These are phyloP conservation scores for Chironex yamaguchii DNA, from an alignment of 30 jellyfish, hydroid and myxozoan genomes.

Conservation along the genomic window DNA sequence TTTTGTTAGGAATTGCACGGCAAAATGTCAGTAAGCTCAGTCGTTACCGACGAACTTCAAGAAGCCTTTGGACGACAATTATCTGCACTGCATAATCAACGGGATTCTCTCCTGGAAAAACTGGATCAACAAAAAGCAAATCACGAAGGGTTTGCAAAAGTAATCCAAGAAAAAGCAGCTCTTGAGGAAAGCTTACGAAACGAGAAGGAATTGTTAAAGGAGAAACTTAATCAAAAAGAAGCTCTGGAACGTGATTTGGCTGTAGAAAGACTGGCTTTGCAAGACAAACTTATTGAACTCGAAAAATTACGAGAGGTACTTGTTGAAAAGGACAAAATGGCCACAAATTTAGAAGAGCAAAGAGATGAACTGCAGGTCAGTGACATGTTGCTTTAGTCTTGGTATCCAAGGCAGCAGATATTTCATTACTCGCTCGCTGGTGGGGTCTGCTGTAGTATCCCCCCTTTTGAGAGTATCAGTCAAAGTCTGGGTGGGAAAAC, in stretches of 20 bases:
- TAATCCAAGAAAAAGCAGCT: constrained; percentile 77
- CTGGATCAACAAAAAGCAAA: constrained; percentile 69
- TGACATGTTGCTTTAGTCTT: not conserved
- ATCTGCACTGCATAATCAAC: constrained; percentile 77
- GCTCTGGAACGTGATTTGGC: constrained; percentile 71
- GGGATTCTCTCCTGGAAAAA: constrained; percentile 77
- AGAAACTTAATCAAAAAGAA: constrained; percentile 76
- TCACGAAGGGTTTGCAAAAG: constrained; percentile 73
- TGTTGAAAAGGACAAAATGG: constrained; percentile 64
- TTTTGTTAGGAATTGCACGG: constrained; percentile 61
- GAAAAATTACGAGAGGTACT: constrained; percentile 73
- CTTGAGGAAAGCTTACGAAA: constrained; percentile 65
- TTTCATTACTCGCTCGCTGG: no score
- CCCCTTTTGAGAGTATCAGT: no score
- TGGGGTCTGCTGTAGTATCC: no score
- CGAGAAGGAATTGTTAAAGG: constrained; percentile 66
- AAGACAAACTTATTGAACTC: constrained; percentile 70
- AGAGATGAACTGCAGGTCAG: constrained; percentile 71
- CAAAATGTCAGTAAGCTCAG: constrained; percentile 57
- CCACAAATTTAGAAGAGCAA: constrained; percentile 68
- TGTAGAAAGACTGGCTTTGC: constrained; percentile 67
- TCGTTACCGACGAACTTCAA: constrained; percentile 71
- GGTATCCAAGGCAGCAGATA: not conserved
- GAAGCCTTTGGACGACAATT: constrained; percentile 82
- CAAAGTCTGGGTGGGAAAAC: no score